These are phyloP conservation scores for Chironomus riparius DNA, from an alignment of 2,888 invertebrate genomes.

Conservation along the genomic window DNA sequence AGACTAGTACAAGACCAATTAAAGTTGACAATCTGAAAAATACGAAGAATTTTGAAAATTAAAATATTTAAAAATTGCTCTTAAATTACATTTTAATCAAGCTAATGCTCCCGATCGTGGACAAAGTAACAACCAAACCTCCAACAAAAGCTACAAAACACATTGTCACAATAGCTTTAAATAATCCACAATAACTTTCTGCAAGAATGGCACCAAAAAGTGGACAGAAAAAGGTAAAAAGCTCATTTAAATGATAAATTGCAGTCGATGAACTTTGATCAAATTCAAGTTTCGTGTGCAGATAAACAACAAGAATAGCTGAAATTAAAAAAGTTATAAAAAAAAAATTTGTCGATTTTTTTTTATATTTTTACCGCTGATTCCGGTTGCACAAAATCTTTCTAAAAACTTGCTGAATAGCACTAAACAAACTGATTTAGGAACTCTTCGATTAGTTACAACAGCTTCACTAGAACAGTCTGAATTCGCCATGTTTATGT, in stretches of 20 bases:
- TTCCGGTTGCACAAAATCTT: conserved; percentile 1
- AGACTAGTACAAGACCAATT: conserved; percentile 43
- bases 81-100: background rate
- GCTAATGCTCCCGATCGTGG: background rate
- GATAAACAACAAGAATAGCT: background rate
- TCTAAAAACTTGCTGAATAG: background rate
- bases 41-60: too few relatives aligned
- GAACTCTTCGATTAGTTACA: background rate
- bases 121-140: background rate
- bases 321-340: background rate
- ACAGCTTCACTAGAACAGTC: background rate
- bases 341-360: too few relatives aligned
- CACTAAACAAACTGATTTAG: background rate
- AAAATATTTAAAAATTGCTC: background rate
- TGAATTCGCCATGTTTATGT: background rate
- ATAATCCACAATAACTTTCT: conserved; percentile 13
- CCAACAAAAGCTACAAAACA: background rate
- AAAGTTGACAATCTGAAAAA: background rate
- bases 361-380: background rate
- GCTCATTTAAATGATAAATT: background rate
- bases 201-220: conserved; percentile 16
- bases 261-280: conserved; percentile 9
- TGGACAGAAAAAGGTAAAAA: background rate
- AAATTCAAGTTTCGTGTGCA: conserved; percentile 3
- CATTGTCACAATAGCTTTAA: background rate